Evolutionary conservation across 2,113 vertebrate genomes (phyloP).

Genomic region (Bos javanicus): DNA sequence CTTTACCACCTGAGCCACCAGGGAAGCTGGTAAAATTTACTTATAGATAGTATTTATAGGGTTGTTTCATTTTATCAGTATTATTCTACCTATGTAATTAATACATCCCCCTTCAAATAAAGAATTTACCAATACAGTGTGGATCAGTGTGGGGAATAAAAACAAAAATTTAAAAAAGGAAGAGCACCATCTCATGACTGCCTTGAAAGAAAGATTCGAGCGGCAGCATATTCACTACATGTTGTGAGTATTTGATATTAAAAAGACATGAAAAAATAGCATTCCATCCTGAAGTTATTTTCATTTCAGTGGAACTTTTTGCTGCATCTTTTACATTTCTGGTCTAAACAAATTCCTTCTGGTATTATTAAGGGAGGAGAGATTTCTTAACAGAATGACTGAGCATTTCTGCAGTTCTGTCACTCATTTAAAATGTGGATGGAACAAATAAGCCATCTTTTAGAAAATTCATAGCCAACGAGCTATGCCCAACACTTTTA

Average conservation of each 20-base stretch:
- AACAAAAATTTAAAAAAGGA: background rate
- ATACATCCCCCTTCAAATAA: background rate
- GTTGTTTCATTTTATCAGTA: background rate
- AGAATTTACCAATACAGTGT: background rate
- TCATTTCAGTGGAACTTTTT: background rate
- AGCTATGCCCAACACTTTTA: background rate
- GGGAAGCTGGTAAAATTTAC: background rate
- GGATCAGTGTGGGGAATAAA: background rate
- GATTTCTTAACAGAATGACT: background rate
- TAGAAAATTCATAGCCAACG: background rate
- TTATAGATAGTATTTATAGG: background rate
- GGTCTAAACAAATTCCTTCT: background rate
- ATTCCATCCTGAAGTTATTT: background rate
- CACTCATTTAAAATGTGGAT: background rate
- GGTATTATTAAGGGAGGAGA: background rate
- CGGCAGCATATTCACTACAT: background rate
- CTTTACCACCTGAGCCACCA: background rate
- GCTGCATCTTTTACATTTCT: background rate
- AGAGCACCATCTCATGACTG: accelerated
- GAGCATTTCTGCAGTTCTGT: background rate
- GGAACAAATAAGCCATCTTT: background rate
- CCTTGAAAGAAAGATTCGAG: background rate
- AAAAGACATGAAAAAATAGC: background rate
- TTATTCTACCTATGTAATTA: background rate
- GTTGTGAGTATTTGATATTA: background rate